Base-by-base conservation (phyloP, 2,888 invertebrate species). In the Chrysina gloriosa region DNA sequence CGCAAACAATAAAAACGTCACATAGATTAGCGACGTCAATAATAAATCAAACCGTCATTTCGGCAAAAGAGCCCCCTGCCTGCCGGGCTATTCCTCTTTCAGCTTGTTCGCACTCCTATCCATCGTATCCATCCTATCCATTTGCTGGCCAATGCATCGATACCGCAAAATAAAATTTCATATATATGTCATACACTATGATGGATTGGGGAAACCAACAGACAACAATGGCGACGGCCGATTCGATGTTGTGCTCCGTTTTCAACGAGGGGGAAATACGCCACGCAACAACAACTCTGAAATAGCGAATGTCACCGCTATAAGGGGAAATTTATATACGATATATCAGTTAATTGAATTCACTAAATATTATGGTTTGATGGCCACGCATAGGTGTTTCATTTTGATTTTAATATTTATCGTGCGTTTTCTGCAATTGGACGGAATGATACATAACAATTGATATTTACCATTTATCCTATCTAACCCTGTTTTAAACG, bases 1-100 rank as follows among this genome's bases (percentile, higher is more conserved):
- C 77, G 77, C 81, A 79, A 82, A 83, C 82, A 83, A 83, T 82
- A 83, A 83, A 83, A 83, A 82, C 80, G 82, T 82, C 82, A 82
- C 81, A 80, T 82, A 83, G 83, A 84, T 84, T 84, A 82, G 82
- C 82, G 77, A 80, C 81, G 83, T 83, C 82, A 82, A 78, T 80
- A 77, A 83, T 83, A 83, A 83, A 83, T 84, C 83, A 84, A 83
- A 80, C 79, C 81, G 81, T 82, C 82, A 83, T 82, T 82, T 80
- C 78, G 39, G 79, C 76, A 78, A 81, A 79, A 50, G 25, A 25
- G 50, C 50, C 50, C 50, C 27, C 50, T n/a, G 11, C n/a, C 4
- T 7, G 34, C 50, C 78, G 78, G 78, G 77, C 76, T 73, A 73
- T 73, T 70, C 71, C 65, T 66, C 69, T 69, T 65, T 52, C 69